Percentiles rank a stretch among this genome's conserved stretches.
Conservation (phyloP, 2,888 invertebrate genomes). For the Sphaeridia pumilis region DNA sequence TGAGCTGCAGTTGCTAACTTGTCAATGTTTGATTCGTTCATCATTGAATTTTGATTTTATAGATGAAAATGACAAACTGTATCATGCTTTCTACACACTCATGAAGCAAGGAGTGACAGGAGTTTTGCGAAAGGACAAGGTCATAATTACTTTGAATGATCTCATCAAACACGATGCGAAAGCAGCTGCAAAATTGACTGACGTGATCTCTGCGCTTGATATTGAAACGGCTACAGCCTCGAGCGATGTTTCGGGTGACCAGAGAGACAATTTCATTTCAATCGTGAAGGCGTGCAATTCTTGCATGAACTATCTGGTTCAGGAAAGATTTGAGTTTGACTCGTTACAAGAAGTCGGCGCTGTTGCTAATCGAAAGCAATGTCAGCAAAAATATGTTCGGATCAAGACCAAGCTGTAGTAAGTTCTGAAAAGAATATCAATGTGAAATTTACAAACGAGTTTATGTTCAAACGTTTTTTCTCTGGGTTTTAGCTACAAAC, state of each 20-base stretch:
- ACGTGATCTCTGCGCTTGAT: slow-evolving; percentile 24
- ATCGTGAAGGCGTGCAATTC: slow-evolving; percentile 18
- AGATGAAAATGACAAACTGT: slow-evolving; percentile 17
- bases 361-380: slow-evolving; percentile 67
- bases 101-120: slow-evolving; percentile 66
- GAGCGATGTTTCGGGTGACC: slow-evolving; percentile 6
- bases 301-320: slow-evolving; percentile 63
- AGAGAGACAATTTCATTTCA: slow-evolving; percentile 22
- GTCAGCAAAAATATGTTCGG: slow-evolving; percentile 82
- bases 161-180: slow-evolving; percentile 48
- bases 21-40: neutral
- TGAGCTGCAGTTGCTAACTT: too few species aligned
- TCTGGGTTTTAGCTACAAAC: slow-evolving; percentile 72
- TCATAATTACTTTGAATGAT: slow-evolving; percentile 59
- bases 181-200: slow-evolving; percentile 18
- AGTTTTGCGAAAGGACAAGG: slow-evolving; percentile 62
- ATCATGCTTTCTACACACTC: slow-evolving; percentile 60
- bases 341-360: slow-evolving; percentile 84
- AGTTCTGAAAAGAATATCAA: slow-evolving; percentile 47
- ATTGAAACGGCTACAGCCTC: slow-evolving; percentile 15
- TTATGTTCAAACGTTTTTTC: slow-evolving; percentile 2
- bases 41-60: neutral
- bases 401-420: slow-evolving; percentile 96
- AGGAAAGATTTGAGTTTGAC: slow-evolving; percentile 86
- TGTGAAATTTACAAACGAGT: neutral